These are phyloP conservation scores for Microcebus murinus DNA, from an alignment of 2,113 vertebrate genomes.

Conservation along the genomic window DNA sequence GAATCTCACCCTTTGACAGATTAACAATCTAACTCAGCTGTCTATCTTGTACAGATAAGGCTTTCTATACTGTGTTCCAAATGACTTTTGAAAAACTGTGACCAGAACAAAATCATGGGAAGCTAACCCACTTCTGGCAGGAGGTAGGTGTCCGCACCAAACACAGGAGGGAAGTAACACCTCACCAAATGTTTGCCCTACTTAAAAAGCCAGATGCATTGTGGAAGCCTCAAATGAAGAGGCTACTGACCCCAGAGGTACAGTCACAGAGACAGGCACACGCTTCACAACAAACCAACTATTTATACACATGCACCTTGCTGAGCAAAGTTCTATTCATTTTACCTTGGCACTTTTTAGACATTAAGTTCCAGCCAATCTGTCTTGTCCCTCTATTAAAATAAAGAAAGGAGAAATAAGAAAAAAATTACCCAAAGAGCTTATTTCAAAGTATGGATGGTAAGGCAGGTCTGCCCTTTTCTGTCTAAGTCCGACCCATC, in stretches of 20 bases:
- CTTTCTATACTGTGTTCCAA: not conserved
- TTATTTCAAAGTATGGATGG: not conserved
- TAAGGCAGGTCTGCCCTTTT: not conserved
- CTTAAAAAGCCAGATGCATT: not conserved
- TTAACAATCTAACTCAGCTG: not conserved
- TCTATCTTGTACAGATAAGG: not conserved
- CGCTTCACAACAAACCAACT: not conserved
- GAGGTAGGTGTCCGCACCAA: too few species aligned
- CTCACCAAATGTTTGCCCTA: not conserved
- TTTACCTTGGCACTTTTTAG: not conserved
- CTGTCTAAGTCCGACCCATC: not conserved
- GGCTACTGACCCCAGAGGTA: not conserved
- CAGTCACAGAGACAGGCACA: not conserved
- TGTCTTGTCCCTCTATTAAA: not conserved
- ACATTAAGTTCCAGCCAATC: not conserved
- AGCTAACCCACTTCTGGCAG: conserved; percentile 12
- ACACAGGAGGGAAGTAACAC: not conserved
- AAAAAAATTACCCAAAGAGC: not conserved
- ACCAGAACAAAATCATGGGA: not conserved
- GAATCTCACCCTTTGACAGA: not conserved
- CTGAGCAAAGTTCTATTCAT: not conserved
- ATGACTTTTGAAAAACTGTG: not conserved
- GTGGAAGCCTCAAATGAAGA: not conserved
- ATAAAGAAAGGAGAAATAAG: not conserved
- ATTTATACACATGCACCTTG: not conserved